Base-by-base conservation (phyloP, 1,140 invertebrate genomes). In the Monomorium pharaonis region DNA sequence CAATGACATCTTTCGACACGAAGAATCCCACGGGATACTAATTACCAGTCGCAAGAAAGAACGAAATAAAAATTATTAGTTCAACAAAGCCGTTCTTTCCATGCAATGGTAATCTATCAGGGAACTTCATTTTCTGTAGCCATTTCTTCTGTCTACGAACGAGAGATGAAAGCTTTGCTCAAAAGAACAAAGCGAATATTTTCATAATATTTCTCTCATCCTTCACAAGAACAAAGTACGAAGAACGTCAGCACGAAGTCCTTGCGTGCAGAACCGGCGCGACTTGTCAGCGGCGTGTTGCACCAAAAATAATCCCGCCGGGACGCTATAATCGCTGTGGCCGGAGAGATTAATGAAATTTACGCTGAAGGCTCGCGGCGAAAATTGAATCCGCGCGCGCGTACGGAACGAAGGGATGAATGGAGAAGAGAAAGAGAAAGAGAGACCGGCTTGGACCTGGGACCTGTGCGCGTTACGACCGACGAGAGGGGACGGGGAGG, bases 261-360 rank as follows among this genome's bases (percentile, higher is more conserved):
- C 63, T 63, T 77, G 58, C 58, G 42, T 33, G 27, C 42, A 56
- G 44, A 56, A 56, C 63, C 33, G 30, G 21, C 16, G 77, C 77
- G 30, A 42, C n/a, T 54, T 37, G 62, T 80, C 37, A 77, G 24
- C 42, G 75, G 42, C 12, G 27, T 16, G 42, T 56, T 65, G 14
- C 14, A 44, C 18, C 42, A 33, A 56, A 81, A 81, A 56, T 81
- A 81, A 69, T 37, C 51, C 27, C 47, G 33, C 21, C 30, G 44
- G 62, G 7, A n/a, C 33, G 10, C n/a, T 81, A 70, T 42, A 69
- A 80, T 70, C 10, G 33, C 77, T 33, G 21, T 44, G 33, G 65
- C 24, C 24, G 51, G 49, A 44, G 37, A 72, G 65, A 81, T 81
- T 47, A 72, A 72, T 81, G 37, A 83, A 83, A 58, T 72, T 83